These are phyloP conservation scores for Cercocebus atys DNA, from an alignment of 2,113 vertebrate species.

Conservation along the genomic window DNA sequence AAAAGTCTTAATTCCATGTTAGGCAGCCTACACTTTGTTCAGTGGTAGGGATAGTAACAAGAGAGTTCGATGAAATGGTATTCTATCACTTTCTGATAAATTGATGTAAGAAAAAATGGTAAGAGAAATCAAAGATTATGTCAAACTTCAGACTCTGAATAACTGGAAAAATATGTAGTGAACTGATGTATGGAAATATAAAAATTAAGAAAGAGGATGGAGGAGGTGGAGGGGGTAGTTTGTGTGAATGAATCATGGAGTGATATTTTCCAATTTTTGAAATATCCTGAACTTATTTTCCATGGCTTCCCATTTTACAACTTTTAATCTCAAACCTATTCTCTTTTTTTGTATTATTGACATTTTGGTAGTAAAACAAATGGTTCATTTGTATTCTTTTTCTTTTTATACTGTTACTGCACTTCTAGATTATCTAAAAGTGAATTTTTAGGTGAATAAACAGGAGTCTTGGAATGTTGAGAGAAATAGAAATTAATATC, in stretches of 20 bases:
- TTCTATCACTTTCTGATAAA: neutral
- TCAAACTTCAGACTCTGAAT: neutral
- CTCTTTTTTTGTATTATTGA: neutral
- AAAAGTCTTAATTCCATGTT: neutral
- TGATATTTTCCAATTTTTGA: neutral
- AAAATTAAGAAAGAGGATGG: neutral
- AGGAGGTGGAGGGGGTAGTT: neutral
- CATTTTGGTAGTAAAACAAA: neutral
- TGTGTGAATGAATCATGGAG: neutral
- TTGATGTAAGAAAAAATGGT: accelerated
- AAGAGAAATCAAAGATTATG: neutral
- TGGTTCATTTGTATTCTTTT: neutral
- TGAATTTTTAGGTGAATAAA: neutral
- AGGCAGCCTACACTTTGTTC: neutral
- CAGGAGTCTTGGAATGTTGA: neutral
- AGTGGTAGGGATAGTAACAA: neutral
- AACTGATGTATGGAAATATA: neutral
- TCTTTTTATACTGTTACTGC: neutral
- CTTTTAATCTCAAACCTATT: neutral
- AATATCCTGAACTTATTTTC: neutral
- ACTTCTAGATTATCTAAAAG: neutral
- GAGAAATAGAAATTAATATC: neutral
- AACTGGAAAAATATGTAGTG: neutral
- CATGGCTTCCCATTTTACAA: neutral
- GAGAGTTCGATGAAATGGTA: neutral